Evolutionary conservation across 2,888 invertebrate genomes (phyloP).

Genomic region (Sesia bembeciformis): DNA sequence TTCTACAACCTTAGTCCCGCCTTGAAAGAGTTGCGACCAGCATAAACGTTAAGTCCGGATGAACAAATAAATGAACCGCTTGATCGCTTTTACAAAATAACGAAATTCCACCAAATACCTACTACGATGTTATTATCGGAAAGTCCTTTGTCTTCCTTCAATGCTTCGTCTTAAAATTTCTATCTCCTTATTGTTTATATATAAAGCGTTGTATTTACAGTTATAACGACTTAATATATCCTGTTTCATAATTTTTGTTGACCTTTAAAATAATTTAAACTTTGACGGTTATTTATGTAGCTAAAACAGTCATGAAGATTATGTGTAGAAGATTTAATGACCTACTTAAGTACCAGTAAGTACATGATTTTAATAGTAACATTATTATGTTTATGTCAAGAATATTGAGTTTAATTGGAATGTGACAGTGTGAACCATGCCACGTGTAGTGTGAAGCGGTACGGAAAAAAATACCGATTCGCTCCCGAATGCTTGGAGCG

Average conservation of each 20-base stretch:
- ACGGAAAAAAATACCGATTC: constrained; percentile 31
- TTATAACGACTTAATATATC: no score
- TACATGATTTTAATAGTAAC: not conserved
- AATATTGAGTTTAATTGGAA: not conserved
- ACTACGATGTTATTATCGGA: constrained; percentile 28
- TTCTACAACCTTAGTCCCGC: constrained; percentile 26
- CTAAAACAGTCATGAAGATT: no score
- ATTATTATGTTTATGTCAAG: not conserved
- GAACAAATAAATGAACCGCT: constrained; percentile 64
- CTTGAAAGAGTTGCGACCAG: constrained; percentile 61
- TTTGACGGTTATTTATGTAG: no score
- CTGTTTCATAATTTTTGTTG: no score
- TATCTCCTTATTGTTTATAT: constrained; percentile 6
- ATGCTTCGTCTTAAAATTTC: constrained; percentile 12
- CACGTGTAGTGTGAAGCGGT: constrained; percentile 17
- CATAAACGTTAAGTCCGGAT: constrained; percentile 61
- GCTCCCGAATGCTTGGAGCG: constrained; percentile 32
- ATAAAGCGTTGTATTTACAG: not conserved
- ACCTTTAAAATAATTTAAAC: no score
- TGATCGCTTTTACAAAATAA: constrained; percentile 46
- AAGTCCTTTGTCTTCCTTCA: constrained; percentile 20
- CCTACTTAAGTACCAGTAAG: not conserved
- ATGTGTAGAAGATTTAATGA: no score
- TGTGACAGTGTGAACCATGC: constrained; percentile 7
- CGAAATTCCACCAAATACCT: constrained; percentile 35